Evolutionary conservation across 2,888 invertebrate species (phyloP), one percentile per base, ranked within the genome.

Genomic region (Bellardia bayeri): DNA sequence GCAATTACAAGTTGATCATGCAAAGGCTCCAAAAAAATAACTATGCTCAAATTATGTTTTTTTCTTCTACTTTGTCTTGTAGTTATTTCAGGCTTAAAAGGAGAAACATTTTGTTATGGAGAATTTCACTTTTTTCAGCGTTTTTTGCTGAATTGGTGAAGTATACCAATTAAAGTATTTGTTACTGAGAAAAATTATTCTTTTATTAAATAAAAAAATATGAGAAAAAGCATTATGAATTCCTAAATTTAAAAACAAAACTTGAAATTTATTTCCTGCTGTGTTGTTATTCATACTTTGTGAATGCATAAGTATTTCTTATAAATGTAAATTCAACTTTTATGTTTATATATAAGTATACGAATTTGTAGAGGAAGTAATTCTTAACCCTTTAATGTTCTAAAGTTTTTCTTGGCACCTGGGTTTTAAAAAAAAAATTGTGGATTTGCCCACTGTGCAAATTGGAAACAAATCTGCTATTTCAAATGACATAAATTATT

Each of bases 1-100:
- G 78, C 78, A 85, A 75, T 80, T 75, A 85, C 80, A 71, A 71
- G 56, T 80, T 75, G 75, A 75, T 80, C 75, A 80, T 85, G 80
- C 61, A 13, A 84, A 84, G 40, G 56, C 45, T 42, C 4, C 3
- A 51, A 6, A 61, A 75, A 58, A 37, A 56, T 64, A 68, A 16
- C 11, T 2, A 30, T 78, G 66, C 56, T 63, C 33, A 58, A 56
- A 30, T 72, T 74, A 61, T 69, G 42, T 45, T 68, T 61, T 72
- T 64, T 54, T 40, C 23, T 13, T 51, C 16, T 30, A 11, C 16
- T 71, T 64, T 30, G 11, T 64, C 23, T 69, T 74, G 54, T 64
- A 23, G n/a, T 56, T 37, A 74, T 14, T 82, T 58, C 9, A 13
- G 23, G 45, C n/a, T 68, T 69, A 61, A 61, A 76, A 54, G 54